phyloP scores from a whole-genome alignment of 1,140 invertebrate species.

The Hydropsyche tenuis region DNA sequence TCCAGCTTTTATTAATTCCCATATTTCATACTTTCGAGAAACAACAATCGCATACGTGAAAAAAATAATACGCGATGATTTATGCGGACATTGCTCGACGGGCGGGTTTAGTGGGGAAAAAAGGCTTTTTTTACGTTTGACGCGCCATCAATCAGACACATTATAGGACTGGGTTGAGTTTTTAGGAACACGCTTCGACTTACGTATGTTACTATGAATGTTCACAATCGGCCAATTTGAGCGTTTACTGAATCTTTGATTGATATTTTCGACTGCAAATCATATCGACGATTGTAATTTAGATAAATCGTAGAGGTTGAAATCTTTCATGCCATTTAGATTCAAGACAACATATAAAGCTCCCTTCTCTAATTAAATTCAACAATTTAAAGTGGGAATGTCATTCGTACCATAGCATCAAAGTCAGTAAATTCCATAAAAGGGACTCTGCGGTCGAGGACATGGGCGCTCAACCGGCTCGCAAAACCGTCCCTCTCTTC shows the following conservation, averaged over 20 bases:
- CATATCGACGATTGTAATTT: too few relatives aligned
- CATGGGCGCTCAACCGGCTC: neutral
- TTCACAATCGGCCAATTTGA: too few relatives aligned
- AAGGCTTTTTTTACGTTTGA: neutral
- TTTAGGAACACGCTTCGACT: too few relatives aligned
- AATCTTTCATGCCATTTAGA: too few relatives aligned
- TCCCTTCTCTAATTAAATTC: too few relatives aligned
- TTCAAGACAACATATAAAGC: too few relatives aligned
- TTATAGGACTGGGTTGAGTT: neutral
- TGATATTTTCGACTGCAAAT: too few relatives aligned
- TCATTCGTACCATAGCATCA: too few relatives aligned
- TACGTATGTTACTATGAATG: too few relatives aligned
- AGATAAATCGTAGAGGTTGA: too few relatives aligned
- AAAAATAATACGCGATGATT: constrained; percentile 10
- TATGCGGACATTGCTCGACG: neutral
- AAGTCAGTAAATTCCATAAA: constrained; percentile 1
- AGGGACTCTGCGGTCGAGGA: neutral
- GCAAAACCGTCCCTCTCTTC: neutral
- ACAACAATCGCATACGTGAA: neutral
- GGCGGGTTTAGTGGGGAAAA: neutral
- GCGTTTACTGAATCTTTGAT: too few relatives aligned
- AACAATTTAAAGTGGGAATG: too few relatives aligned
- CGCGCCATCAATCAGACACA: constrained; percentile 9
- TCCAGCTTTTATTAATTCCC: constrained; percentile 24
- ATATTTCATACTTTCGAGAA: constrained; percentile 24